phyloP scores from a whole-genome alignment of 2,888 invertebrate genomes.

The Hemistola chrysoprasaria region DNA sequence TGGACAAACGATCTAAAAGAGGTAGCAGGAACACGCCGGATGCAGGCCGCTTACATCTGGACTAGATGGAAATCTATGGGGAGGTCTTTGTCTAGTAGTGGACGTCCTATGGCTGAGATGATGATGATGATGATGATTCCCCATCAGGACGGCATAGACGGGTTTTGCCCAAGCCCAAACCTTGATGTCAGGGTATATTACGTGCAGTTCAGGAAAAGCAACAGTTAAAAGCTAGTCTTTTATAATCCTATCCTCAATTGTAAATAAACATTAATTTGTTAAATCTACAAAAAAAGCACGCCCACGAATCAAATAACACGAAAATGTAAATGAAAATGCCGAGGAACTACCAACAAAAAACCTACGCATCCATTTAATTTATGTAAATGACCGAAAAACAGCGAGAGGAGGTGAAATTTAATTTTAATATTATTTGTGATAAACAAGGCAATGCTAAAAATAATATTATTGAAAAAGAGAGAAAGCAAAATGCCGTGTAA shows the following conservation, averaged over 20 bases:
- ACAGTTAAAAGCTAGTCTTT: too few relatives aligned
- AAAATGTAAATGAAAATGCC: slow-evolving; percentile 20
- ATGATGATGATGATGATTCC: too few relatives aligned
- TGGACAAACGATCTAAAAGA: too few relatives aligned
- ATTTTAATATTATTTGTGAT: slow-evolving; percentile 15
- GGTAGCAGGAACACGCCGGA: too few relatives aligned
- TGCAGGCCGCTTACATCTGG: too few relatives aligned
- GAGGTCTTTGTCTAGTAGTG: too few relatives aligned
- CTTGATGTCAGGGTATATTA: too few relatives aligned
- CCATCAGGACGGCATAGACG: too few relatives aligned
- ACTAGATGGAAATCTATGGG: too few relatives aligned
- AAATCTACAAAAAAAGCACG: slow-evolving; percentile 16
- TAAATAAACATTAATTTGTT: slow-evolving; percentile 14
- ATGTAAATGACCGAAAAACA: slow-evolving; percentile 16
- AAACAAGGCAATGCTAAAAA: slow-evolving; percentile 8
- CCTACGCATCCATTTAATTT: slow-evolving; percentile 12
- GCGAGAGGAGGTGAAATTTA: slow-evolving; percentile 7
- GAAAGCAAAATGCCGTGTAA: slow-evolving; percentile 16
- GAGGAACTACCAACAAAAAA: slow-evolving; percentile 16
- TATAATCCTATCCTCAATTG: slow-evolving; percentile 1
- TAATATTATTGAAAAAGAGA: not conserved
- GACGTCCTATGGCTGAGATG: too few relatives aligned
- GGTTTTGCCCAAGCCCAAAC: too few relatives aligned
- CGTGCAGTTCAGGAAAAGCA: too few relatives aligned
- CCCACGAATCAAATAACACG: slow-evolving; percentile 14